Evolutionary conservation across 2,797 vertebrate genomes (phyloP).

Genomic region (Rachycentron canadum): DNA sequence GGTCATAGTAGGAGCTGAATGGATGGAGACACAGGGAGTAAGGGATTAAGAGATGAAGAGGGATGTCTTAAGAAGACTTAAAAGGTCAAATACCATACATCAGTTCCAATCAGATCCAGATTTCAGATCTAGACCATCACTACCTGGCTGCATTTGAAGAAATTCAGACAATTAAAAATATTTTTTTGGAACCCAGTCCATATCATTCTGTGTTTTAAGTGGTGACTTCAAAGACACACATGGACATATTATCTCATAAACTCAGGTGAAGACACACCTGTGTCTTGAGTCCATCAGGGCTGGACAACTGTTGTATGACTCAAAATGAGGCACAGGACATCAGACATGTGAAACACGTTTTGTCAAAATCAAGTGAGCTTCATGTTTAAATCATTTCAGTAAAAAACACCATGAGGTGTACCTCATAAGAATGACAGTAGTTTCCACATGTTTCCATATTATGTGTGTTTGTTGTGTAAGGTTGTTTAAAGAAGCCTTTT

Average conservation of each 20-base stretch:
- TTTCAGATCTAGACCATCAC: neutral
- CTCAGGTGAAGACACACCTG: too few species aligned
- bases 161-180: neutral
- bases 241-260: too few species aligned
- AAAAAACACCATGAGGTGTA: neutral
- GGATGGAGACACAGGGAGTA: neutral
- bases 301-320: neutral
- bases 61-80: conserved; percentile 25
- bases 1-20: conserved; percentile 79
- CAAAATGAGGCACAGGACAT: too few species aligned
- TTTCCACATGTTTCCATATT: neutral
- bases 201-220: neutral
- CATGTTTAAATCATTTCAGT: too few species aligned
- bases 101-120: neutral
- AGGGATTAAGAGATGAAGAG: conserved; percentile 35
- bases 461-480: neutral
- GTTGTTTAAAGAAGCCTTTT: too few species aligned
- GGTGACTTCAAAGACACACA: too few species aligned
- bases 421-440: neutral
- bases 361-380: neutral
- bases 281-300: too few species aligned
- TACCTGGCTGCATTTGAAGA: neutral
- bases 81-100: conserved; percentile 3
- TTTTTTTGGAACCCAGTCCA: neutral
- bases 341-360: too few species aligned